Evolutionary conservation across 92 coral and sea anemone genomes (phyloP).

Genomic region (Phenganax marumi): DNA sequence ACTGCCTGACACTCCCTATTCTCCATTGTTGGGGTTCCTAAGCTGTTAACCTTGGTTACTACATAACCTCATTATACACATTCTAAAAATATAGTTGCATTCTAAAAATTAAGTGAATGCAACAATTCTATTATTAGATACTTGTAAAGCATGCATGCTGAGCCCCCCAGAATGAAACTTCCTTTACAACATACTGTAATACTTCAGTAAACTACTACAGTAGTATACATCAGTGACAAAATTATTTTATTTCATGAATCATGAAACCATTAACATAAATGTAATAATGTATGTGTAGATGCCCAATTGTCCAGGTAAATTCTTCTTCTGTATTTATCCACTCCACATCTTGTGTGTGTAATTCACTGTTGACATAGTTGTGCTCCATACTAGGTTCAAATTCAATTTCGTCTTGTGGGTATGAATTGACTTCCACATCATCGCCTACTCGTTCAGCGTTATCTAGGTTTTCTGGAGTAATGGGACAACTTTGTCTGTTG

Average conservation of each 20-base stretch:
- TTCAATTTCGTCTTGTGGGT: background rate
- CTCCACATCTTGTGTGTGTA: constrained; percentile 3
- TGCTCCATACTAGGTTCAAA: background rate
- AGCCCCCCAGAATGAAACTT: no score
- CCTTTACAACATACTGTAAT: no score
- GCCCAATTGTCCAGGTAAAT: background rate
- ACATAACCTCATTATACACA: no score
- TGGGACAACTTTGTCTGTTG: constrained; percentile 26
- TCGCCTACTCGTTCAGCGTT: constrained; percentile 10
- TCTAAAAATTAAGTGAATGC: no score
- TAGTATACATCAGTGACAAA: no score
- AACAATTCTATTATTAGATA: no score
- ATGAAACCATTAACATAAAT: background rate
- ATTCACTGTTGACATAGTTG: background rate
- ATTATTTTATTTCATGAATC: background rate
- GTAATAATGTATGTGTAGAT: background rate
- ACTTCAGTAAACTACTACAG: no score
- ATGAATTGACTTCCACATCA: constrained; percentile 1
- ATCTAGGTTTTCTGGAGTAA: constrained; percentile 13
- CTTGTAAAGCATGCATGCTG: no score
- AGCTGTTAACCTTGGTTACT: no score
- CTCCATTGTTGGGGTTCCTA: no score
- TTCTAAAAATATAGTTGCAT: no score
- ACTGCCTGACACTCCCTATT: no score
- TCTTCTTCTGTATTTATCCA: constrained; percentile 1